phyloP scores from a whole-genome alignment of 2,113 vertebrate species.

The Epinephelus lanceolatus region DNA sequence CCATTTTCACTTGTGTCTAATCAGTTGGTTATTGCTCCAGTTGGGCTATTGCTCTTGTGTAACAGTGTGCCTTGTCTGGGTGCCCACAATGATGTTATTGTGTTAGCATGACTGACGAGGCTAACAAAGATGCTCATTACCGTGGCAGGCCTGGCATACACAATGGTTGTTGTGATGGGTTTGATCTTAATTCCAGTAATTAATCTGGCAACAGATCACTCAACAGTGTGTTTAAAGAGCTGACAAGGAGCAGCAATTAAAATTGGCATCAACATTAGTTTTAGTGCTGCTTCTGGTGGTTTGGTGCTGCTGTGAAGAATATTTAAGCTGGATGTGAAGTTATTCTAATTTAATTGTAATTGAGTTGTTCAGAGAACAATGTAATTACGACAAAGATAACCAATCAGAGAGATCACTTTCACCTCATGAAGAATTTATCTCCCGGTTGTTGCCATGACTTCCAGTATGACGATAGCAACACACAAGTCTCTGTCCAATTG shows the following conservation, averaged over 20 bases:
- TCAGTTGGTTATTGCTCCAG: conserved; percentile 55
- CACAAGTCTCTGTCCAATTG: background rate
- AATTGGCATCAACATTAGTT: background rate
- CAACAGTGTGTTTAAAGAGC: conserved; percentile 31
- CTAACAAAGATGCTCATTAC: conserved; percentile 81
- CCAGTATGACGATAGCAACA: background rate
- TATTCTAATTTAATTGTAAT: background rate
- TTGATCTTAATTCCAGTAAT: conserved; percentile 83
- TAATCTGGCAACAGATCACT: conserved; percentile 72
- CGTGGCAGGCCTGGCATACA: conserved; percentile 51
- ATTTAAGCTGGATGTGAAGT: background rate
- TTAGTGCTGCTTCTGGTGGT: conserved; percentile 2
- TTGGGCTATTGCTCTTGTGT: conserved; percentile 46
- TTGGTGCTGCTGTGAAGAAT: background rate
- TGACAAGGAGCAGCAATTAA: conserved; percentile 43
- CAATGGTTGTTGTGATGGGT: conserved; percentile 73
- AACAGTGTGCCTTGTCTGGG: conserved; percentile 63
- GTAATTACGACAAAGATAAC: conserved; percentile 29
- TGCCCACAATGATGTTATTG: conserved; percentile 81
- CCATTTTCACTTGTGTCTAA: conserved; percentile 55
- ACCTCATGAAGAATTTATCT: conserved; percentile 37
- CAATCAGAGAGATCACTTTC: conserved; percentile 47
- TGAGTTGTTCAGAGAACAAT: background rate
- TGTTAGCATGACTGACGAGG: conserved; percentile 70
- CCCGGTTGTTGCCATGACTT: background rate